Conservation (phyloP, 2,113 vertebrate species). For the Microtus ochrogaster region DNA sequence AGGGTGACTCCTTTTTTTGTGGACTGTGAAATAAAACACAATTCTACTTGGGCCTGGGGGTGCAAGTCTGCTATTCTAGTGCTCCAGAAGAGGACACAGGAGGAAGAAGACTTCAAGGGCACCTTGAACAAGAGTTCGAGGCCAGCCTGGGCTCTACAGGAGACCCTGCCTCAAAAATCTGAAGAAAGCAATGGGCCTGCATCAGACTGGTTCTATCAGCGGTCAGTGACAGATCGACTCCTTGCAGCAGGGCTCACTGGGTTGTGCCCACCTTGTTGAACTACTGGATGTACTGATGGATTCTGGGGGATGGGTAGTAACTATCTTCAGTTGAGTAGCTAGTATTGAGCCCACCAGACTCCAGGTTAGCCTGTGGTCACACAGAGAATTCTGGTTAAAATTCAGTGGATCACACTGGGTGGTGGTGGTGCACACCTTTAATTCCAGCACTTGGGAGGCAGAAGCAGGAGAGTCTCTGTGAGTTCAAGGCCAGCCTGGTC, state of each 20-base stretch:
- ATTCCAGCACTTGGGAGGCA: too few relatives aligned
- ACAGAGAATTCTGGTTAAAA: background rate
- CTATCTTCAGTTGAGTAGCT: background rate
- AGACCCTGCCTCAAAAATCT: background rate
- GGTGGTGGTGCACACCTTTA: too few relatives aligned
- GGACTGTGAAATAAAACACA: slow-evolving; percentile 39
- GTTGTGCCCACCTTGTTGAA: background rate
- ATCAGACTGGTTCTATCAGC: too few relatives aligned
- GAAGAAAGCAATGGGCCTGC: background rate
- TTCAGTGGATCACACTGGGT: background rate
- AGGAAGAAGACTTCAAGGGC: background rate
- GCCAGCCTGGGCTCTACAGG: background rate
- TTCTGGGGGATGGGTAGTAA: background rate
- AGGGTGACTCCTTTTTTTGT: slow-evolving; percentile 24
- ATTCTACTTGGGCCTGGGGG: background rate
- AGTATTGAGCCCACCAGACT: background rate
- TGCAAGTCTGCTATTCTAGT: background rate
- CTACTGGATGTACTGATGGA: background rate
- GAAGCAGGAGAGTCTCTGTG: too few relatives aligned
- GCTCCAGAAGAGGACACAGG: background rate
- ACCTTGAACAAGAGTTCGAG: background rate
- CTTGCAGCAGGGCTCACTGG: background rate
- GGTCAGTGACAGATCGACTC: background rate
- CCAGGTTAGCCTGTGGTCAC: background rate
- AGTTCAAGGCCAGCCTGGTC: too few relatives aligned